phyloP scores from a whole-genome alignment of 2,888 invertebrate genomes.

The Liopterus haemorrhoidalis region DNA sequence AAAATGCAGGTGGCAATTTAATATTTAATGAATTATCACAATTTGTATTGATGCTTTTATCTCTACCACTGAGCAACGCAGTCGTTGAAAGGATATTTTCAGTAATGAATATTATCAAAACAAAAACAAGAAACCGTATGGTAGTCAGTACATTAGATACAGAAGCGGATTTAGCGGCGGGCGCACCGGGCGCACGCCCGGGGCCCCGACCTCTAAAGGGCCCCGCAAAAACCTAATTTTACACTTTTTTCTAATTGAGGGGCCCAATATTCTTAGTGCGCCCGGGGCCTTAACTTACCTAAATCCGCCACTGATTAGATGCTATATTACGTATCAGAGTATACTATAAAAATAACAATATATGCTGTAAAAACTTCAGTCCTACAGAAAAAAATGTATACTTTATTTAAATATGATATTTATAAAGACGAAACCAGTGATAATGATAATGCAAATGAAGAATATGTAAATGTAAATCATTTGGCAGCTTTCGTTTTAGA shows the following conservation, averaged over 20 bases:
- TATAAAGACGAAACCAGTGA: no score
- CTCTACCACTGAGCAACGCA: conserved; percentile 1
- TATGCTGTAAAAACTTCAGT: neutral
- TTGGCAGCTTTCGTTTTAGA: no score
- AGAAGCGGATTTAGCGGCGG: no score
- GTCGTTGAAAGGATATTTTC: conserved; percentile 2
- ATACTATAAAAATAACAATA: neutral
- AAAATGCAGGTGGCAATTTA: neutral
- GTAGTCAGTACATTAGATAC: neutral
- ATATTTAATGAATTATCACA: neutral
- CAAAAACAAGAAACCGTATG: conserved; percentile 1
- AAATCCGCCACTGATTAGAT: no score
- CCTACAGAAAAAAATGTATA: neutral
- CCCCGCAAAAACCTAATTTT: no score
- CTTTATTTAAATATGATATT: neutral
- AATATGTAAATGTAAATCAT: no score
- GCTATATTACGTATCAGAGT: neutral
- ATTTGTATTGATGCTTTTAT: neutral
- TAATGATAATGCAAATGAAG: no score
- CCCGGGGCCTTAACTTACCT: no score
- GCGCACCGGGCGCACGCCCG: no score
- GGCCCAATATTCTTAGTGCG: no score
- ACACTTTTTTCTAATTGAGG: no score
- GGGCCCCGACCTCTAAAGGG: no score
- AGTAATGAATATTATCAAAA: neutral